phyloP scores from a whole-genome alignment of 2,113 vertebrate genomes.

The Hepsetus odoe region DNA sequence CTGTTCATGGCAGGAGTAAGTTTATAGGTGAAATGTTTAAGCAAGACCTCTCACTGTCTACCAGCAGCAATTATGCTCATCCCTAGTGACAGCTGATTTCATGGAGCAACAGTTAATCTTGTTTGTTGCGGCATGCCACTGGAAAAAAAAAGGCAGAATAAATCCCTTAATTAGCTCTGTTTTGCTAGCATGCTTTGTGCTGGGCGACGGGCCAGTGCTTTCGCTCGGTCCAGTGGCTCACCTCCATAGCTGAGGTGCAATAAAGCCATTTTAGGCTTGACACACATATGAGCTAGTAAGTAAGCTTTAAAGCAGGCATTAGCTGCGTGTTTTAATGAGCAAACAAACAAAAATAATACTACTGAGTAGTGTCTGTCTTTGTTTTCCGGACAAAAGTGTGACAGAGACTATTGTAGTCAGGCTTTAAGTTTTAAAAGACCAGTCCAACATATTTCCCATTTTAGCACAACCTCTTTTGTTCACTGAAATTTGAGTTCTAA shows the following conservation, averaged over 20 bases:
- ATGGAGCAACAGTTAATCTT: conserved; percentile 53
- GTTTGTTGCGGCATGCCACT: conserved; percentile 38
- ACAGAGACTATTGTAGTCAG: background rate
- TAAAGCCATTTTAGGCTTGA: conserved; percentile 32
- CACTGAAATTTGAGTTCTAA: background rate
- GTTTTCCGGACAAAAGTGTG: background rate
- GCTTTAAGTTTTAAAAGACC: background rate
- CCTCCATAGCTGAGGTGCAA: conserved; percentile 31
- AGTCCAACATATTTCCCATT: background rate
- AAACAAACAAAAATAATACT: background rate
- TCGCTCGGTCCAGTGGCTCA: conserved; percentile 30
- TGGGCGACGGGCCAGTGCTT: conserved; percentile 37
- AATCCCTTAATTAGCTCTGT: conserved; percentile 51
- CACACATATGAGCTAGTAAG: conserved; percentile 1
- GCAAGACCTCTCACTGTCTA: conserved; percentile 35
- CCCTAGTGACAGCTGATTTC: conserved; percentile 47
- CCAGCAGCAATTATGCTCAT: conserved; percentile 41
- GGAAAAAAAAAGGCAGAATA: conserved; percentile 48
- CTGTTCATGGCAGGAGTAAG: conserved; percentile 21
- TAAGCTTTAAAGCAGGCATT: background rate
- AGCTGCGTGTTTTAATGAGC: background rate
- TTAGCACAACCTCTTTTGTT: background rate
- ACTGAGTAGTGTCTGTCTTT: background rate
- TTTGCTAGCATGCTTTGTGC: conserved; percentile 41
- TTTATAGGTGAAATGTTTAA: conserved; percentile 20